phyloP scores from a whole-genome alignment of 2,113 vertebrate genomes.

The Tiliqua scincoides region DNA sequence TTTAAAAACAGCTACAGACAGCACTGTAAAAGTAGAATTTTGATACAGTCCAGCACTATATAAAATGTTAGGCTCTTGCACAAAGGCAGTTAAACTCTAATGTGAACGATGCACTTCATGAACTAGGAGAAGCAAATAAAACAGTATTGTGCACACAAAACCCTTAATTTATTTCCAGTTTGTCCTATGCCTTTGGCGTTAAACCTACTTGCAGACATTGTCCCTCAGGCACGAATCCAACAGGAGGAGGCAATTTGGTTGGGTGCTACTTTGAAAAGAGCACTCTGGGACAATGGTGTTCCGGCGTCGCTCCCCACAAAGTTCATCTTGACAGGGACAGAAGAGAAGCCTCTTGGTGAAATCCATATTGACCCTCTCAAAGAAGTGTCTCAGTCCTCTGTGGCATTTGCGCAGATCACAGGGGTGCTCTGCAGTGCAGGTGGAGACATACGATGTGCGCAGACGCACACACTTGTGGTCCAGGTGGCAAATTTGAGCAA shows the following conservation, averaged over 20 bases:
- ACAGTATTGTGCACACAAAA: no score
- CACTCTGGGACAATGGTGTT: conserved; percentile 94
- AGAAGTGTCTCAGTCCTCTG: conserved; percentile 88
- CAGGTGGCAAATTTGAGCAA: conserved; percentile 88
- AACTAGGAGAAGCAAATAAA: no score
- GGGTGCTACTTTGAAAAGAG: conserved; percentile 81
- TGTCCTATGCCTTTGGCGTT: neutral
- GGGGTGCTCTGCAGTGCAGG: conserved; percentile 81
- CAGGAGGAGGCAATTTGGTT: conserved; percentile 89
- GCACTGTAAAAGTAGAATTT: neutral
- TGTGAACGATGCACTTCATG: no score
- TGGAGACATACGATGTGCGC: conserved; percentile 89
- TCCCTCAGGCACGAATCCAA: conserved; percentile 84
- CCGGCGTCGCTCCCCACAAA: conserved; percentile 89
- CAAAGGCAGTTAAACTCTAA: no score
- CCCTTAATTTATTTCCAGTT: neutral
- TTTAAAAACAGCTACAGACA: neutral
- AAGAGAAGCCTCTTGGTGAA: conserved; percentile 92
- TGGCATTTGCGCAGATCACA: conserved; percentile 90
- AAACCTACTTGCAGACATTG: conserved; percentile 89
- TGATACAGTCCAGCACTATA: no score
- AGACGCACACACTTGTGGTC: conserved; percentile 89
- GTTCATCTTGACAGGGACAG: conserved; percentile 89
- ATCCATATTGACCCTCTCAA: conserved; percentile 86
- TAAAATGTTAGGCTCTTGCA: neutral